phyloP scores from a whole-genome alignment of 2,888 invertebrate species.

The Netelia melanura region DNA sequence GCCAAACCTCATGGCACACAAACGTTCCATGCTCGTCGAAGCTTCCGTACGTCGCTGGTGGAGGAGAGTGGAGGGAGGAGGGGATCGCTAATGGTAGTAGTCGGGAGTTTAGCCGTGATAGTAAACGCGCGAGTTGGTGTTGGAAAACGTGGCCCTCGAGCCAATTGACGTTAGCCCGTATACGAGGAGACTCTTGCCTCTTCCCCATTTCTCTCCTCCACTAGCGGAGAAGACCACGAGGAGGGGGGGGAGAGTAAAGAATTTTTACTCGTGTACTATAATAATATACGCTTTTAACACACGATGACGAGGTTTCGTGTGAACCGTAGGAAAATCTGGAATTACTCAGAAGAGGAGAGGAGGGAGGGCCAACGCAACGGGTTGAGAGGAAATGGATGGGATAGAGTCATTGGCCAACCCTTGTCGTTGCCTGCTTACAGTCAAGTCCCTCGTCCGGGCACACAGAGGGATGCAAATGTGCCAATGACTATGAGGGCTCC shows the following conservation, averaged over 20 bases:
- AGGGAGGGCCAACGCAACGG: constrained; percentile 18
- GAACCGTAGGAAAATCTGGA: not conserved
- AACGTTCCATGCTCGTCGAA: constrained; percentile 13
- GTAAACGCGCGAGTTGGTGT: constrained; percentile 32
- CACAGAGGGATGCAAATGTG: constrained; percentile 7
- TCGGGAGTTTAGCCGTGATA: constrained; percentile 29
- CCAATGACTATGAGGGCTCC: constrained; percentile 3
- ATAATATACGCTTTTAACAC: not conserved
- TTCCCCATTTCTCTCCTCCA: not conserved
- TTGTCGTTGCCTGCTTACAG: not conserved
- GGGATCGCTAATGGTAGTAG: constrained; percentile 55
- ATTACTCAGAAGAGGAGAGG: not conserved
- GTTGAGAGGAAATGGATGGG: constrained; percentile 8
- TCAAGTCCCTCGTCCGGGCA: not conserved
- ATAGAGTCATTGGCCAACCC: constrained; percentile 20
- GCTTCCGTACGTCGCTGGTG: not conserved
- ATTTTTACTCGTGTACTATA: constrained; percentile 28
- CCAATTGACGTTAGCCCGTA: constrained; percentile 50
- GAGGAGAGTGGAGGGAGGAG: constrained; percentile 37
- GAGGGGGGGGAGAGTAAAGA: not conserved
- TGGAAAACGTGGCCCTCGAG: constrained; percentile 50
- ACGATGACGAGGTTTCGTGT: not conserved
- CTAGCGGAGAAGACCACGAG: not conserved
- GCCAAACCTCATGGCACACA: constrained; percentile 43
- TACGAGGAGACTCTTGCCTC: not conserved